A percentile compares a stretch with the other conserved stretches of the same genome.
These are phyloP conservation scores for Himalopsyche japonica DNA, from an alignment of 2,888 invertebrate genomes.

Conservation along the genomic window DNA sequence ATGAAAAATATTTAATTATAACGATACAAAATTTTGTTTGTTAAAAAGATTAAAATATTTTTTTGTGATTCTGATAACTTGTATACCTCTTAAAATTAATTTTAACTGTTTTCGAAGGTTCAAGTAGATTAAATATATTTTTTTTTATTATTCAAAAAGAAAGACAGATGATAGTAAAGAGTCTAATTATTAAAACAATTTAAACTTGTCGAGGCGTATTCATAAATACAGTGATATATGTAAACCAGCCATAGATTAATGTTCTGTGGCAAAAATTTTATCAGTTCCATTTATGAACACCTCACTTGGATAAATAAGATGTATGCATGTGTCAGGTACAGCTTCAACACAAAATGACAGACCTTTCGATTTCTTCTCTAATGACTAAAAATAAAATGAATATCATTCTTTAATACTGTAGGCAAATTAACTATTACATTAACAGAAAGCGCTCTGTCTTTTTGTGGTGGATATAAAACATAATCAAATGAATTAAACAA, in stretches of 20 bases:
- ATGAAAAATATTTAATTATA: too few relatives aligned
- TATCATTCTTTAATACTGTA: not conserved
- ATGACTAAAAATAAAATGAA: not conserved
- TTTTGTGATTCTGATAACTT: not conserved
- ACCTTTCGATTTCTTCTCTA: not conserved
- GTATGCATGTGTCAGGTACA: not conserved
- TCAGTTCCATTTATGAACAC: not conserved
- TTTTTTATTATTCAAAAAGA: not conserved
- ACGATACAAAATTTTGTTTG: too few relatives aligned
- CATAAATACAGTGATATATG: not conserved
- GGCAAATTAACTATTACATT: not conserved
- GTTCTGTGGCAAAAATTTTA: not conserved
- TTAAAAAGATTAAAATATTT: not conserved
- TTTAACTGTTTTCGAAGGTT: not conserved
- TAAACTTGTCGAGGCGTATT: not conserved
- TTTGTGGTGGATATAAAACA: not conserved
- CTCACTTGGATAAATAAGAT: not conserved
- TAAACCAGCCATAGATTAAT: not conserved
- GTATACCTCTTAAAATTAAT: not conserved
- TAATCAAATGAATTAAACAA: not conserved
- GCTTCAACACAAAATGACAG: not conserved
- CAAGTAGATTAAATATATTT: not conserved
- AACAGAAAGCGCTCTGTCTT: not conserved
- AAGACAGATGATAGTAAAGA: not conserved
- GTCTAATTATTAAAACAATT: not conserved